Evolutionary conservation across 2,797 vertebrate species (phyloP), one percentile per base, ranked within the genome.

Genomic region (Sitta carolinensis): DNA sequence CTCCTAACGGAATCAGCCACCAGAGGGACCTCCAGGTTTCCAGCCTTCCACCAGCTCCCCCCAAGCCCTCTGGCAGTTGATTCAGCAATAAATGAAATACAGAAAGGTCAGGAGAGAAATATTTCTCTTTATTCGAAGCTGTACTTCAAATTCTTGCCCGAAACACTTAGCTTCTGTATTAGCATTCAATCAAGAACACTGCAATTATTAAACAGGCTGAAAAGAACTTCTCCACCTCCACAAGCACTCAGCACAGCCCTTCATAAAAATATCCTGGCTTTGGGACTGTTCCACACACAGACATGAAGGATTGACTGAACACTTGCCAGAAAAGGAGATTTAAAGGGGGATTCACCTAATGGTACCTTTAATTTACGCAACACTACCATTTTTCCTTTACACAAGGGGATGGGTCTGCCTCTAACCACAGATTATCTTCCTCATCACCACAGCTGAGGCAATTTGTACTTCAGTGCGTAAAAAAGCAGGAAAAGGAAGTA

Each of bases 21-120:
- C 76, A 96, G 94, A 91, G 92, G 95, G 94, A 95, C 82, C 89
- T 68, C 67, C 54, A 67, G 47, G n/a, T 47, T 79, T 30, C 75
- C 81, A 63, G 67, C 70, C 30, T 90, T 76, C 20, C 22, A 4
- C 8, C 3, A 1, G 27, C 8, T 3, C 18, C 55, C 8, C 6
- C 17, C 4, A 70, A 86, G 13, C 47, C n/a, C 78, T 84, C 32
- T 32, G 54, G 68, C 22, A 68, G 61, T 54, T 48, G 61, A 64
- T 77, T 29, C 87, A 83, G 40, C 34, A 42, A 42, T 38, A 75
- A 69, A 83, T 27, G 34, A 51, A 59, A 54, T 9, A 38, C 11
- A 63, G 40, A 43, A 87, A 74, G 30, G 22, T 62, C 48, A 27
- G 12, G 42, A 42, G 32, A 54, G 32, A 83, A 30, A 55, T 5